Base-by-base conservation (phyloP, 2,797 vertebrate species). In the Malacoraja senta region DNA sequence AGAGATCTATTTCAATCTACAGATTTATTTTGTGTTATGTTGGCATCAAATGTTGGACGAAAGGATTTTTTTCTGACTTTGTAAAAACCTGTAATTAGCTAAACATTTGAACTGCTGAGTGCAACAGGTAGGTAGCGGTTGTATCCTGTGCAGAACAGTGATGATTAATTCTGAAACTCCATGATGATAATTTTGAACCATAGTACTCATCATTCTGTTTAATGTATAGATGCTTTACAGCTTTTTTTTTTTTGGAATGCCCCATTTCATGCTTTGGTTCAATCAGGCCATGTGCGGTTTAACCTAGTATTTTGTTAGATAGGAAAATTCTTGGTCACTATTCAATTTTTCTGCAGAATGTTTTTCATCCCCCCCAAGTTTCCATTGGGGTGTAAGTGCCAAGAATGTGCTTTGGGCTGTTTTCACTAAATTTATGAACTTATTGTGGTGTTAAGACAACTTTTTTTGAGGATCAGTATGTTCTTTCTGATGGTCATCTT, bases 101-200 rank as follows among this genome's bases (percentile, higher is more conserved):
- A 88, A 65, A 9, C 29, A 88, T 8, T 32, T 10, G 3, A 24
- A 32, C 15, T 68, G 61, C 53, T 68, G 63, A 35, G 32, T 88
- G 63, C 84, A 88, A 17, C n/a, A 63, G 26, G 58, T 65, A 32
- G 29, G n/a, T 12, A 17, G 26, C 83, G 19, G 29, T 88, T 15
- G 3, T 63, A 17, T 32, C 58, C 8, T 17, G 29, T n/a, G 53
- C 12, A 7, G 35, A 88, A 68, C 61, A 35, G 44, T 68, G 84
- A 86, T 61, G 63, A 35, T 84, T 88, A 35, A 35, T 68, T 88
- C 63, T 88, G 17, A 35, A 88, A 68, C 17, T 1, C 63, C 24
- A 24, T 68, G 61, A n/a, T 88, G 84, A 17, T 68, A 88, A 68
- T 88, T 65, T 88, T 88, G 84, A 91, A 53, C 38, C 21, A 29